Conservation (phyloP, 2,113 vertebrate genomes). For the Suricata suricatta region DNA sequence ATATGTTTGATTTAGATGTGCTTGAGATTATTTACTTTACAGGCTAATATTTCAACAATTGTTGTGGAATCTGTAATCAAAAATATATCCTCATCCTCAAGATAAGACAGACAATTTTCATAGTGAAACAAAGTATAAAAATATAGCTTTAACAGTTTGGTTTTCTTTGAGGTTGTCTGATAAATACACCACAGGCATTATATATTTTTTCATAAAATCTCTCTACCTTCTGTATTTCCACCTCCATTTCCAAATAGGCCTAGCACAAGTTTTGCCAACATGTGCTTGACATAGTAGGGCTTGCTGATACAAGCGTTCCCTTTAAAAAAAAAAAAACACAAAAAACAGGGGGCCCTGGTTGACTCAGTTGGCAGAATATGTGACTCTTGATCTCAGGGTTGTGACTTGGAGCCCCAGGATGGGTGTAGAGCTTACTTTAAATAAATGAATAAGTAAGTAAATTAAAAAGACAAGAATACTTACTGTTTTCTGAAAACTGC, state of each 20-base stretch:
- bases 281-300: neutral
- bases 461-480: neutral
- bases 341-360: neutral
- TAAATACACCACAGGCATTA: neutral
- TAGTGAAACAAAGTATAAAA: neutral
- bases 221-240: neutral
- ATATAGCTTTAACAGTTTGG: neutral
- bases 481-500: neutral
- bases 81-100: neutral
- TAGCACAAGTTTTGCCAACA: neutral
- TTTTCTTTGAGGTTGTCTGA: constrained; percentile 1
- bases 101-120: neutral
- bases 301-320: neutral
- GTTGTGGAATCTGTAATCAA: neutral
- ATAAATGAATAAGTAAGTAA: neutral
- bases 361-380: neutral
- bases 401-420: neutral
- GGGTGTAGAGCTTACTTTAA: neutral
- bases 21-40: constrained; percentile 40
- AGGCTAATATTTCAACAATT: neutral
- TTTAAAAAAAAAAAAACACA: neutral
- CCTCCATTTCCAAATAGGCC: neutral
- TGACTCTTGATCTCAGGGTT: neutral
- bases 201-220: neutral
- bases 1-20: neutral